phyloP scores from a whole-genome alignment of 2,797 vertebrate genomes.

The Aldrovandia affinis region DNA sequence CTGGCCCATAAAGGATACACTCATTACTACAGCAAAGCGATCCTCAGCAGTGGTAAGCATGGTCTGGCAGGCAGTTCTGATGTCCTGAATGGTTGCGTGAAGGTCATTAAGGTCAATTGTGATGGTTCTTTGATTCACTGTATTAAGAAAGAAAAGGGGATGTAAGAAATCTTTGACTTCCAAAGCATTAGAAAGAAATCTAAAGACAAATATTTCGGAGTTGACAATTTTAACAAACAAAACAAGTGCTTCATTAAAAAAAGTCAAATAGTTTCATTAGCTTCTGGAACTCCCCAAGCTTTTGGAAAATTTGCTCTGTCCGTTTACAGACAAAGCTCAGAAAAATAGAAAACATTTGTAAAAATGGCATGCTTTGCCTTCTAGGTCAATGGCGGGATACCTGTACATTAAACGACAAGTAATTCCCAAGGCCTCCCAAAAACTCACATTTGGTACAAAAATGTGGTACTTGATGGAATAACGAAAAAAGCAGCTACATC shows the following conservation, averaged over 20 bases:
- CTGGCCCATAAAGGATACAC: conserved; percentile 74
- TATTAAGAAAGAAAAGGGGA: neutral
- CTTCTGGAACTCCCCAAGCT: neutral
- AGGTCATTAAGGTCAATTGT: conserved; percentile 89
- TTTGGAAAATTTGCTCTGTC: too few species aligned
- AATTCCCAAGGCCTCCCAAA: neutral
- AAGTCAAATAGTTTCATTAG: neutral
- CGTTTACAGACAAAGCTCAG: too few species aligned
- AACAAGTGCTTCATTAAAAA: too few species aligned
- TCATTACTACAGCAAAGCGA: conserved; percentile 90
- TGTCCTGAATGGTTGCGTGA: conserved; percentile 88
- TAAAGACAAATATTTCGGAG: neutral
- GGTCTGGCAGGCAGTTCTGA: conserved; percentile 85
- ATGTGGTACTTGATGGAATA: neutral
- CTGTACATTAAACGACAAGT: neutral
- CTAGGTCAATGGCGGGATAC: too few species aligned
- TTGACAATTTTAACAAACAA: neutral
- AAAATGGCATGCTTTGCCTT: too few species aligned
- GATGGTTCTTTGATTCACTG: conserved; percentile 91
- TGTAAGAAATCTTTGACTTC: neutral
- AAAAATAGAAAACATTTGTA: too few species aligned
- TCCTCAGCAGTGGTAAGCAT: conserved; percentile 85
- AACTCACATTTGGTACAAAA: neutral
- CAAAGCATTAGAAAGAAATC: neutral
- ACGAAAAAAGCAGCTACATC: too few species aligned